Base-by-base conservation (phyloP, 2,113 vertebrate genomes). In the Calyptommatus sinebrachiatus region DNA sequence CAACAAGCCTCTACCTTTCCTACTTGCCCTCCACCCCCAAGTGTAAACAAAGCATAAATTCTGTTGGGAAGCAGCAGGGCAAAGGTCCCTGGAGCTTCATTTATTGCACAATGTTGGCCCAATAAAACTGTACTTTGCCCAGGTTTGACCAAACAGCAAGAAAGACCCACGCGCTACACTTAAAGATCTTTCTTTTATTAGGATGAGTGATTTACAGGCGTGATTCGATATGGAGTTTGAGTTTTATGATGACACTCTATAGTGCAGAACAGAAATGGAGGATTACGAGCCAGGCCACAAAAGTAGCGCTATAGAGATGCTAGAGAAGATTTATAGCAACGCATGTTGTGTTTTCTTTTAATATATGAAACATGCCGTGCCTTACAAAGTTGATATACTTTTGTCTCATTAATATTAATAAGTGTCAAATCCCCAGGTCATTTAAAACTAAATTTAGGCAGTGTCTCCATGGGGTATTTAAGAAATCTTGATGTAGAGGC, bases 121-220 rank as follows among this genome's bases (percentile, higher is more conserved):
- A 87, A 85, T 93, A 93, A 93, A 93, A 84, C 77, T 87, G 92
- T 87, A 90, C 91, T 92, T 93, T 91, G 88, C 86, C 82, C 92
- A 85, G 83, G 87, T 88, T 83, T 3, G 86, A 88, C 77, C 69
- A 87, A 91, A 89, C 26, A 66, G 85, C 74, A 90, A 85, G 84
- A 90, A 87, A 82, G 77, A 81, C 80, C 46, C 78, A 81, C 12
- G 48, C 80, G 26, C 0, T 48, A 79, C 70, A 84, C 76, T 79
- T 89, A 85, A 85, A 81, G 48, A 28, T 57, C 61, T 69, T 31
- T 0, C 67, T 87, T 88, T 89, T 82, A 71, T 86, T 87, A 29
- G 63, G 68, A 81, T 35, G 76, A 87, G 74, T 78, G 87, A 90
- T 85, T 90, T 92, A 88, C 81, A 82, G 85, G 76, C 50, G 83